Evolutionary conservation across 2,113 vertebrate species (phyloP), one percentile per base, ranked within the genome.

Genomic region (Heterotis niloticus): DNA sequence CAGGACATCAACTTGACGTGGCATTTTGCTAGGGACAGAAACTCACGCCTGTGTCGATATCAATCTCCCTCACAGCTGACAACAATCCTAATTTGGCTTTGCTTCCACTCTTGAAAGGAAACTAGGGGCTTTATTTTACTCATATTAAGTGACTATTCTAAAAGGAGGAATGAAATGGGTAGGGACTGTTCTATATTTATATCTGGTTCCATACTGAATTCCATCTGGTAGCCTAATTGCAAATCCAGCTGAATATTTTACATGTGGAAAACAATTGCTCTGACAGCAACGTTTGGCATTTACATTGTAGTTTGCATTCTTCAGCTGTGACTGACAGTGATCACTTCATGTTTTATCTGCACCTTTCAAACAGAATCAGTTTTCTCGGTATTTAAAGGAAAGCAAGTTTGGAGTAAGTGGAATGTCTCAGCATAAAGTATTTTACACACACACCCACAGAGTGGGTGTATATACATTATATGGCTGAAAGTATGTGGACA

Each of bases 1-100:
- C 86, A 82, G 78, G 85, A 88, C 88, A 92, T 92, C 90, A 90
- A 89, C 87, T 71, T 88, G 86, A 87, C 77, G 81, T 85, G 86
- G 81, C 80, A 84, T 72, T 90, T 91, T 88, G 87, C 85, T 86
- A 59, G 59, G 64, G 71, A 64, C 60, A 64, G 88, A 86, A 90
- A 89, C 84, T 84, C 82, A 85, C 83, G 89, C 88, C 87, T 84
- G 73, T 83, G 86, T 88, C 89, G 82, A 85, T 88, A 90, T 90
- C 88, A 84, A 81, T 90, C 85, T 89, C 86, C 62, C 73, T 81
- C 5, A 54, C 79, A 81, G 87, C 84, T 90, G 88, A 91, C 89
- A 82, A 85, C 90, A 90, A 91, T 90, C 88, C 88, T 82, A 81
- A 81, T 82, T 78, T 16, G 77, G 44, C 84, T 84, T 85, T 81